Evolutionary conservation across 2,113 vertebrate species (phyloP).

Genomic region (Castor canadensis): DNA sequence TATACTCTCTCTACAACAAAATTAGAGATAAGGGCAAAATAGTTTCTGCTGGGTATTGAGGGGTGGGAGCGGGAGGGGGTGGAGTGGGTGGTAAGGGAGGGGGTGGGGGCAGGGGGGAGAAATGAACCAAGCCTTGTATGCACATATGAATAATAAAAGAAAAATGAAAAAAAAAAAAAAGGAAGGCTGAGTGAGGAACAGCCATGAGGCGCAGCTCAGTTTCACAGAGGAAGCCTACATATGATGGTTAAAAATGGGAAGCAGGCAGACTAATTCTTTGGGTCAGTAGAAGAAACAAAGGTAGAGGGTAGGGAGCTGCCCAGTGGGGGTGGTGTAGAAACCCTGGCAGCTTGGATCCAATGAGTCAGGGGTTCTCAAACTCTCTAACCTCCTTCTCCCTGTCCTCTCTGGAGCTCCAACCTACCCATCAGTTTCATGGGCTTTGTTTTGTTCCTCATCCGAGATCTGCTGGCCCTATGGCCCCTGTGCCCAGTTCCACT

Average conservation of each 20-base stretch:
- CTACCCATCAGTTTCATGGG: background rate
- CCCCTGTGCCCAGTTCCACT: background rate
- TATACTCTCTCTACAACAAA: too few species aligned
- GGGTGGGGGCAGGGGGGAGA: too few species aligned
- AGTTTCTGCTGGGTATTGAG: too few species aligned
- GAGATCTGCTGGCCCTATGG: background rate
- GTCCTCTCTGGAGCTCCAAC: background rate
- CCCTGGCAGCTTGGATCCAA: background rate
- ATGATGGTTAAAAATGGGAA: background rate
- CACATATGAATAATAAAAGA: too few species aligned
- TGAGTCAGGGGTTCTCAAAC: background rate
- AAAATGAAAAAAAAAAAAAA: too few species aligned
- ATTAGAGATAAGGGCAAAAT: too few species aligned
- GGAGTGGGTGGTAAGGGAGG: too few species aligned
- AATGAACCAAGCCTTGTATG: too few species aligned
- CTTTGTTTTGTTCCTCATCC: background rate
- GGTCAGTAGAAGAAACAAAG: background rate
- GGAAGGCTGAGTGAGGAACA: too few species aligned
- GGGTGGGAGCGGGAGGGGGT: too few species aligned
- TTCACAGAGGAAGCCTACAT: background rate
- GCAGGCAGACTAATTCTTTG: background rate
- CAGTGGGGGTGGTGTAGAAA: background rate
- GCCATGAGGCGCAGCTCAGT: background rate
- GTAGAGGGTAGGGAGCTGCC: background rate
- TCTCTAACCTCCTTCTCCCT: background rate